Conservation (phyloP, 2,113 vertebrate species). For the Garra rufa region DNA sequence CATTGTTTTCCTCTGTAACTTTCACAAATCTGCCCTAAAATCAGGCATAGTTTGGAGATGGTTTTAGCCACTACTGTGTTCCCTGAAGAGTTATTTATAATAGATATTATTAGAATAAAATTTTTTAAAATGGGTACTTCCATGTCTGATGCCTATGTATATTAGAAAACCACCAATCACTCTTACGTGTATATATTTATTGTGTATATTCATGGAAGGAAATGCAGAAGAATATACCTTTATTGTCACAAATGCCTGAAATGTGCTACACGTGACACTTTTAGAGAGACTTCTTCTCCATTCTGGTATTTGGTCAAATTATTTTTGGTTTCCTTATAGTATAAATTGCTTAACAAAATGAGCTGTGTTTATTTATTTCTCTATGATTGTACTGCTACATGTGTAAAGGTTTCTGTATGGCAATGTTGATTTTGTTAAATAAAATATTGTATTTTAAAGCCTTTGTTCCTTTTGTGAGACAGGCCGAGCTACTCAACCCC, state of each 20-base stretch:
- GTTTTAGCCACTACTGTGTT: not conserved
- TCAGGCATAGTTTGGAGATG: not conserved
- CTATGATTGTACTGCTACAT: conserved; percentile 49
- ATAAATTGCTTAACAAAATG: not conserved
- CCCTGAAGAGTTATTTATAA: not conserved
- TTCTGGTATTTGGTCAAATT: not conserved
- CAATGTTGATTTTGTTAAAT: conserved; percentile 59
- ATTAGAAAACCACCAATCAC: not conserved
- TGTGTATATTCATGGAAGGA: conserved; percentile 17
- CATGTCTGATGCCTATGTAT: conserved; percentile 29
- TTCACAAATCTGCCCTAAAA: not conserved
- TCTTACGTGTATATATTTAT: conserved; percentile 36
- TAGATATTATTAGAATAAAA: not conserved
- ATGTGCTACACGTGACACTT: not conserved
- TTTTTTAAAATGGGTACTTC: not conserved
- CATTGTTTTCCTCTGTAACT: not conserved
- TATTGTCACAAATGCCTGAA: conserved; percentile 4
- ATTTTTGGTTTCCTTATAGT: conserved; percentile 19
- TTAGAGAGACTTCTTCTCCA: not conserved
- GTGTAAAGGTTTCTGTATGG: conserved; percentile 54
- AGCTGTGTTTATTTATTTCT: conserved; percentile 42
- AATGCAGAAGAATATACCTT: not conserved
- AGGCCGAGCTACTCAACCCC: not conserved
- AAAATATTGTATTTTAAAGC: conserved; percentile 60
- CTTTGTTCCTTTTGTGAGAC: not conserved